Evolutionary conservation across 2,797 vertebrate species (phyloP), one percentile per base, ranked within the genome.

Genomic region (Rhynchonycteris naso): DNA sequence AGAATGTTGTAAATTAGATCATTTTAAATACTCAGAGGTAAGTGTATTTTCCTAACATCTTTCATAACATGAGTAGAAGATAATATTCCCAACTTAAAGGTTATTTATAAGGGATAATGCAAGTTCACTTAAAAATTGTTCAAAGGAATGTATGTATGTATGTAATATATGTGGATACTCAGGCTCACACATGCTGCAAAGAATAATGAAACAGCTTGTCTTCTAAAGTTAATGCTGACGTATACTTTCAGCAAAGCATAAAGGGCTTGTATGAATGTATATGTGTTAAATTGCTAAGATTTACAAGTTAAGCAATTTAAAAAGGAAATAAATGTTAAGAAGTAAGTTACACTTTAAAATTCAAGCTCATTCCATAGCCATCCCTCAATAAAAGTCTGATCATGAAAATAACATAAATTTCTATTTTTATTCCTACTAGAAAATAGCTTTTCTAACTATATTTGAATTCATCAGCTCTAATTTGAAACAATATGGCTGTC

Each of bases 81-180:
- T 58, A 52, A 43, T 59, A 69, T 58, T 89, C 28, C 33, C 33
- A 78, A 38, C 54, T 91, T 75, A 61, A 28, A 74, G 6, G 4
- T 92, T 89, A 69, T 85, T 95, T 50, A 82, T 78, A 88, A 88
- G 47, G 88, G 47, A 59, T 74, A 78, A 88, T 30, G 30, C 68
- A 59, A 75, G 30, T 59, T 90, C 43, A 95, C 43, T 7, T 69
- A 95, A 88, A 63, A 88, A 78, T 65, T 66, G 21, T 63, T 88
- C 30, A 84, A 16, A 95, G 33, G 66, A 56, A 56, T 78, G 22
- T 66, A n/a, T 50, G 43, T 24, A 54, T 33, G 19, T 43, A 71
- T 52, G 50, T 78, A 35, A 75, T 80, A 38, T 56, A 6, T 88
- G 13, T 66, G 19, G 16, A 33, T n/a, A 76, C 61, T 56, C 50